These are phyloP conservation scores for Glareola pratincola DNA, from an alignment of 2,113 vertebrate species.

Conservation along the genomic window DNA sequence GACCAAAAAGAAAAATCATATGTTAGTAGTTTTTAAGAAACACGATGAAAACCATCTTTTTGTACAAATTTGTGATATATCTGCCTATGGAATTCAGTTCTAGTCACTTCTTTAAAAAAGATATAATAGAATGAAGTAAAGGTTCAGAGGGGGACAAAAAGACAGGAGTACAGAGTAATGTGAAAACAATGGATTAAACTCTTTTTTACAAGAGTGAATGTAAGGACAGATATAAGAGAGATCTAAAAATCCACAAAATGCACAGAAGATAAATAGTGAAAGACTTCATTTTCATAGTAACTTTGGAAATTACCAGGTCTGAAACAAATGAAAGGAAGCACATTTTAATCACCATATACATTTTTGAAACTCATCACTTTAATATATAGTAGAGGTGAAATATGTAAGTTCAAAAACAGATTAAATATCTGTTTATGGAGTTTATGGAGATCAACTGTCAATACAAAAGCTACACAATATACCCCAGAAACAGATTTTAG, in stretches of 20 bases:
- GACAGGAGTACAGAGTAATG: background rate
- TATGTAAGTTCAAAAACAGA: background rate
- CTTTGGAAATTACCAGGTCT: background rate
- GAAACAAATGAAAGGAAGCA: background rate
- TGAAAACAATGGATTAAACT: background rate
- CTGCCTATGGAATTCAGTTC: background rate
- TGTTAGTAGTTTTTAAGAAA: background rate
- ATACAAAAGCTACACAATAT: background rate
- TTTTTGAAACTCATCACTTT: background rate
- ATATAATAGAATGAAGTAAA: background rate
- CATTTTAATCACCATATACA: background rate
- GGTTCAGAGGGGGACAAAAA: background rate
- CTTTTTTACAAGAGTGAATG: background rate
- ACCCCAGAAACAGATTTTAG: background rate
- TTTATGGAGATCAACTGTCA: background rate
- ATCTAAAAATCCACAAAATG: background rate
- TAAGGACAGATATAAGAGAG: background rate
- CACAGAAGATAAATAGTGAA: background rate
- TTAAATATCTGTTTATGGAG: too few relatives aligned
- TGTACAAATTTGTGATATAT: background rate
- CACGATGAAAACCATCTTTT: background rate
- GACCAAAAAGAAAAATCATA: background rate
- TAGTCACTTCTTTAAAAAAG: background rate
- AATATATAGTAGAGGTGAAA: background rate
- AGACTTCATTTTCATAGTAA: background rate